These are phyloP conservation scores for Typhlichthys eigenmanni DNA, from an alignment of 2,797 vertebrate species.

Conservation along the genomic window DNA sequence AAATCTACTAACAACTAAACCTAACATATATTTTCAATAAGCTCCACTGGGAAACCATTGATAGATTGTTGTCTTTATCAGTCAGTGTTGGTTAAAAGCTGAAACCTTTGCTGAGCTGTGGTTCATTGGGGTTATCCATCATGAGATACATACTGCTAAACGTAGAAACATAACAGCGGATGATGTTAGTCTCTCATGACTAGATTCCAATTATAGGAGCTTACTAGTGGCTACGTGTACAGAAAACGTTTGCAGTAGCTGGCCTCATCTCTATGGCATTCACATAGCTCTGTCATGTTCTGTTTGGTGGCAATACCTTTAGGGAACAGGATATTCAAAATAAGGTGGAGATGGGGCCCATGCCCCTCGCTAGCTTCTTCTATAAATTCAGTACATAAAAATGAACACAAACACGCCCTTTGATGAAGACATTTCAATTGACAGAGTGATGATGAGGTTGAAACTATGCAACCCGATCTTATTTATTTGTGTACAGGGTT, in stretches of 20 bases:
- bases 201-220: slow-evolving; percentile 36
- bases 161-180: slow-evolving; percentile 26
- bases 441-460: slow-evolving; percentile 53
- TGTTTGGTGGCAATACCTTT: slow-evolving; percentile 48
- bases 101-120: slow-evolving; percentile 1
- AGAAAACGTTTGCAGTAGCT: slow-evolving; percentile 43
- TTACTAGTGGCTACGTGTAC: slow-evolving; percentile 23
- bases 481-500: slow-evolving; percentile 58
- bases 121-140: slow-evolving; percentile 4
- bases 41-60: too few species aligned
- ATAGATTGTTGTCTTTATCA: too few species aligned
- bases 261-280: slow-evolving; percentile 56
- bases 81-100: neutral
- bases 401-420: neutral
- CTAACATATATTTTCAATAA: too few species aligned
- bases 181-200: slow-evolving; percentile 30
- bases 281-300: slow-evolving; percentile 44
- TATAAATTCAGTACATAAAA: neutral
- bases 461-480: slow-evolving; percentile 55
- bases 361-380: slow-evolving; percentile 8
- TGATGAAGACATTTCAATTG: slow-evolving; percentile 29
- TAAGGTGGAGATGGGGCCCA: slow-evolving; percentile 30
- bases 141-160: slow-evolving; percentile 25
- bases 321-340: slow-evolving; percentile 40
- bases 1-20: too few species aligned